Evolutionary conservation across 2,888 invertebrate genomes (phyloP).

Genomic region (Linnaemya tessellans): DNA sequence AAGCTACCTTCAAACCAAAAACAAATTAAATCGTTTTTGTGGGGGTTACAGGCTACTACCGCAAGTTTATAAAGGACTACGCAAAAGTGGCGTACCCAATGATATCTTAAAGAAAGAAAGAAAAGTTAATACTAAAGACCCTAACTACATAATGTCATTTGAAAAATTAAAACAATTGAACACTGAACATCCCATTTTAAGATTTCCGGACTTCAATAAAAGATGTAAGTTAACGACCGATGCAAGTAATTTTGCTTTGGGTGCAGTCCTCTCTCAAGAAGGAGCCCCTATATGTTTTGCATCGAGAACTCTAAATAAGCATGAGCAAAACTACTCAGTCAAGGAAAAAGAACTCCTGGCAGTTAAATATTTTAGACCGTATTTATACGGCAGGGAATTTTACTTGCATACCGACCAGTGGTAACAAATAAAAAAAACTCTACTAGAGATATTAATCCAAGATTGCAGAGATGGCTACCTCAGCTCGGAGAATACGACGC

Average conservation of each 20-base stretch:
- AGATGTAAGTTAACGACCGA: neutral
- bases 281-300: neutral
- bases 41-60: neutral
- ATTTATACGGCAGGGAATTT: too few relatives aligned
- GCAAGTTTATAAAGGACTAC: neutral
- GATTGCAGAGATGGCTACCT: too few relatives aligned
- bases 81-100: constrained; percentile 4
- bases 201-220: neutral
- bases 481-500: too few relatives aligned
- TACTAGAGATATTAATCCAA: neutral
- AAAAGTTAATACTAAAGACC: constrained; percentile 2
- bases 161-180: neutral
- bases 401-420: neutral
- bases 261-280: neutral
- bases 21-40: neutral
- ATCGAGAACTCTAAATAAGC: too few relatives aligned
- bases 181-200: neutral
- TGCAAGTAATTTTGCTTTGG: neutral
- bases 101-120: neutral
- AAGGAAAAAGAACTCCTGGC: too few relatives aligned
- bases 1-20: neutral
- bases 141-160: neutral
- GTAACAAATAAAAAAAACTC: constrained; percentile 13
- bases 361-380: neutral
- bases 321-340: too few relatives aligned